Base-by-base conservation (phyloP, 2,888 invertebrate genomes). In the Clunio marinus region DNA sequence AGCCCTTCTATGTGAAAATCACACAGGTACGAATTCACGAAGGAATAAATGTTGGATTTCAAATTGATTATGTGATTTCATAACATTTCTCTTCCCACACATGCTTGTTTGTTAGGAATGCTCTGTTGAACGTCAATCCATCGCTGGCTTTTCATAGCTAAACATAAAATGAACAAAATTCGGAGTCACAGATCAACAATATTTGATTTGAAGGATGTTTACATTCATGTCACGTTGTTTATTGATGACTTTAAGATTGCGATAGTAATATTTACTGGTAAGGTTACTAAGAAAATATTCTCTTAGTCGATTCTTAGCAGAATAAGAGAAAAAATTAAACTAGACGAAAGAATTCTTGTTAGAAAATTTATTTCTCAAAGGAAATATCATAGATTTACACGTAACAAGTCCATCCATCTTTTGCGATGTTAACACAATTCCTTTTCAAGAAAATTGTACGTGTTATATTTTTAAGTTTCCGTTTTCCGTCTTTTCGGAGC, bases 161-260 rank as follows among this genome's bases (percentile, higher is more conserved):
- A n/a, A n/a, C n/a, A 10, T 10, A 4, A 32, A 32, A 32, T 32
- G 51, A 20, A 51, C 17, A 17, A 17, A 51, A 51, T 8, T 51
- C 15, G n/a, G 15, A 41, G 15, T n/a, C 15, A 41, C 37, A 22
- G 37, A 37, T 37, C 37, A 60, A 57, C 20, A 57, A 24, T 60
- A 24, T 37, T 32, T 35, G 35, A 24, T 37, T 22, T 60, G 15
- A 27, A n/a, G 10, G 22, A 13, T 22, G 13, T 35, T 35, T 20
- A 35, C 20, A 60, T 63, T 63, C 63, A 63, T 20, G 25, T 63
- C 63, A 63, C 63, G 63, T 63, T 63, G 24, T 27, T 63, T 45
- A 63, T 46, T 63, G 63, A 63, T 63, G 46, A 63, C 24, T 62
- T 41, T 28, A 15, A 8, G 41, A 41, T n/a, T 41, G 3, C 15